A percentile compares a stretch with the other conserved stretches of the same genome.
phyloP scores from a whole-genome alignment of 2,113 vertebrate genomes.

The Cardinalis cardinalis region DNA sequence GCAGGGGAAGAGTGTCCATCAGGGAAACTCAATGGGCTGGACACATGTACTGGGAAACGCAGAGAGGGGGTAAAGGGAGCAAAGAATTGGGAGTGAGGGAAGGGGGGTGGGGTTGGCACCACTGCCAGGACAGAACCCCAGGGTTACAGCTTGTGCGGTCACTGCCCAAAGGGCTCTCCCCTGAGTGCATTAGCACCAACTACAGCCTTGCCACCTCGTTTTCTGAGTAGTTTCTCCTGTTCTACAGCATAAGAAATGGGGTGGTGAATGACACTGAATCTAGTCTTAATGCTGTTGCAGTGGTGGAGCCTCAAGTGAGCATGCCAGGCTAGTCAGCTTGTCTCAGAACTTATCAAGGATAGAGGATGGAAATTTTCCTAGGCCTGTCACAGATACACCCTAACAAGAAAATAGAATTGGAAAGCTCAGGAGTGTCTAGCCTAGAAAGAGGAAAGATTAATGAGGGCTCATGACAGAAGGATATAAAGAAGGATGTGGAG shows the following conservation, averaged over 20 bases:
- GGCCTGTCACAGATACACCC: not conserved
- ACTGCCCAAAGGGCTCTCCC: not conserved
- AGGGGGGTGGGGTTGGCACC: not conserved
- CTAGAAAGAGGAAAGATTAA: conserved; percentile 10
- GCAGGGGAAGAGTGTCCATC: not conserved
- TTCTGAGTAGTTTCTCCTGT: not conserved
- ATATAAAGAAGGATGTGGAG: not conserved
- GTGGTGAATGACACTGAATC: not conserved
- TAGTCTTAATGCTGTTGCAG: not conserved
- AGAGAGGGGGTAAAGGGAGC: not conserved
- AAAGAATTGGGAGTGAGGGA: not conserved
- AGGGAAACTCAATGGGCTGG: not conserved
- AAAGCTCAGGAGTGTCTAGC: not conserved
- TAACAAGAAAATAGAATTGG: not conserved
- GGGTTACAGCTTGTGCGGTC: not conserved
- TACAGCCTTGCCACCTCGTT: not conserved
- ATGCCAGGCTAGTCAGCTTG: not conserved
- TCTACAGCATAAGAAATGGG: not conserved
- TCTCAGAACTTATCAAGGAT: not conserved
- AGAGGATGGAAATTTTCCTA: not conserved
- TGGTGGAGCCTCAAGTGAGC: not conserved
- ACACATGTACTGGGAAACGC: not conserved
- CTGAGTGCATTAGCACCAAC: rapidly evolving
- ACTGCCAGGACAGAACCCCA: not conserved
- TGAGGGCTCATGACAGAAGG: not conserved